Conservation (phyloP, 2,113 vertebrate species). For the Morone chrysops region DNA sequence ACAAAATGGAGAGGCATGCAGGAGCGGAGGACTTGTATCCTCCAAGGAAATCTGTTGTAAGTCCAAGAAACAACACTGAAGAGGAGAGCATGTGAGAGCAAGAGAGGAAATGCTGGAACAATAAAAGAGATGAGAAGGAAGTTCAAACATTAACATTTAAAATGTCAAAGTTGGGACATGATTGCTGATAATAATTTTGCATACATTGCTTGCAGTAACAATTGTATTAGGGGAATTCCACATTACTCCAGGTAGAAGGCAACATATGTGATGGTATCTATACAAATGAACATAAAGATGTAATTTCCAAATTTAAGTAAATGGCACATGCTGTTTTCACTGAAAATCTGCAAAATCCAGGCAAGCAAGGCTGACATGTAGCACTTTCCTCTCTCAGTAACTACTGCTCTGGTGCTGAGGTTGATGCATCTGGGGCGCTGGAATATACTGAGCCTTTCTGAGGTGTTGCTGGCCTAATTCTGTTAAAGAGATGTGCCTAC, state of each 20-base stretch:
- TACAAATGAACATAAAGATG: not conserved
- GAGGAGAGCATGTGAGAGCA: not conserved
- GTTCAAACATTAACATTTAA: not conserved
- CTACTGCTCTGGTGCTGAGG: not conserved
- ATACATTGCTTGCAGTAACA: not conserved
- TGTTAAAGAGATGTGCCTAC: conserved; percentile 7
- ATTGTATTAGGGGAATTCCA: not conserved
- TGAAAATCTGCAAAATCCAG: not conserved
- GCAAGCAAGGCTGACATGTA: not conserved
- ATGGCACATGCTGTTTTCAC: not conserved
- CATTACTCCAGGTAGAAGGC: not conserved
- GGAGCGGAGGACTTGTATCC: conserved; percentile 19
- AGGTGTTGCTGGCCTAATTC: conserved; percentile 27
- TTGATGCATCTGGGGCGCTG: conserved; percentile 4
- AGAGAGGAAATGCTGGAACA: not conserved
- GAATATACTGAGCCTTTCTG: conserved; percentile 3
- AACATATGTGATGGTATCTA: not conserved
- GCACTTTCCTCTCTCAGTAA: conserved; percentile 5
- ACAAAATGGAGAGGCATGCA: conserved; percentile 38
- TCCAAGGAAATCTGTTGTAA: conserved; percentile 23
- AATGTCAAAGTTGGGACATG: not conserved
- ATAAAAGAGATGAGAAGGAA: not conserved
- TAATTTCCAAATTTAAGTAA: not conserved
- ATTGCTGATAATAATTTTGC: not conserved
- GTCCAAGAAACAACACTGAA: conserved; percentile 27